Evolutionary conservation across 92 coral and sea anemone species (phyloP), one percentile per base, ranked within the genome.

Genomic region (Phenganax subtilis): DNA sequence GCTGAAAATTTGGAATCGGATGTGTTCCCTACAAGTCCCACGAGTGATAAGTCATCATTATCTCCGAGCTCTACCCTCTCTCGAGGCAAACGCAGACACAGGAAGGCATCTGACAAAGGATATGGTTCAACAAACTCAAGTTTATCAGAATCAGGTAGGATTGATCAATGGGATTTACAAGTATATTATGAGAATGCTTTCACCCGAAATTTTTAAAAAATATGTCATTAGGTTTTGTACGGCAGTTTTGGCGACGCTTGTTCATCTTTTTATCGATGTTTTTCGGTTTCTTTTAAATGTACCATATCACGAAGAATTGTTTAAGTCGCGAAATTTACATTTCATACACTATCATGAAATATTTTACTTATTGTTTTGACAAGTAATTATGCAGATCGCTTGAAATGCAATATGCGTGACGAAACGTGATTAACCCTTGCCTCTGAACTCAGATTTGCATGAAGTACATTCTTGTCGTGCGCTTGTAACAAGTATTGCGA

Each of bases 111-210:
- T 3, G 83, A 79, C 62, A 79, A 64, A 54, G 83, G 83, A 15
- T 79, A 79, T 54, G 69, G 83, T 20, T 79, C 83, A 20, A 76
- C 81, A 10, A 79, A 79, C 53, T 79, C 83, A 64, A 79, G 83
- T 29, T 62, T 79, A 79, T 79, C 83, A 14, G 83, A 79, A 29
- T 51, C 83, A 79, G 83, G 83, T 79, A 79, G 15, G 73, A 8
- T 54, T 53, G 31, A 53, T 10, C 14, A 16, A 15, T 47, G 47
- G 25, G 7, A 59, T 59, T 59, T 14, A 7, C 25, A 14, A 14
- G 25, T 3, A 59, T 59, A 59, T 14, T 59, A 59, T 20, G 30
- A 16, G 12, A 16, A 67, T 1, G 65, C 65, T 59, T 59, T 59
- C 65, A 59, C 65, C 7, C 5, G 47, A 37, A 37, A 37, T 37